Evolutionary conservation across 2,888 invertebrate species (phyloP).

Genomic region (Chelonus formosanus): DNA sequence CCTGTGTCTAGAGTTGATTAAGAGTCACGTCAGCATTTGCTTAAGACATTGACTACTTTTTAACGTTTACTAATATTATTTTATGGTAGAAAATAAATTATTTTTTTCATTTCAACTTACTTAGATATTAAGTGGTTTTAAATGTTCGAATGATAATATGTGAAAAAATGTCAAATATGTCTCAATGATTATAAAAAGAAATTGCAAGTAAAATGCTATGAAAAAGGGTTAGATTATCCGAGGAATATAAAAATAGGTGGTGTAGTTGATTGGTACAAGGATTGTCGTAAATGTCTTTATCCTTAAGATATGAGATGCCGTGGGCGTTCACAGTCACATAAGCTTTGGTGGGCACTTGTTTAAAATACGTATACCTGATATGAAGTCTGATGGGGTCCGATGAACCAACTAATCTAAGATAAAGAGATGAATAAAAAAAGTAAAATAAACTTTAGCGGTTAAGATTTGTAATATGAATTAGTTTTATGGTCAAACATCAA

Average conservation of each 20-base stretch:
- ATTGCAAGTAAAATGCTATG: conserved; percentile 13
- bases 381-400: conserved; percentile 4
- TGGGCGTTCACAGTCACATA: conserved; percentile 49
- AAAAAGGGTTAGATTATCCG: conserved; percentile 21
- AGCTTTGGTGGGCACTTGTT: conserved; percentile 50
- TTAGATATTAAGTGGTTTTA: too few species aligned
- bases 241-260: conserved; percentile 26
- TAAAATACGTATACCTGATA: conserved; percentile 51
- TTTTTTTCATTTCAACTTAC: too few species aligned
- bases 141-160: too few species aligned
- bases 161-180: too few species aligned
- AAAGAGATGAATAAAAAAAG: conserved; percentile 7
- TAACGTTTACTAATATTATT: neutral
- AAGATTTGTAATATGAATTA: too few species aligned
- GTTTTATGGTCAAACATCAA: too few species aligned
- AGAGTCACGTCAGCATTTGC: conserved; percentile 38
- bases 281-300: conserved; percentile 65
- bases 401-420: neutral
- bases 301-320: conserved; percentile 62
- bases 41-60: neutral
- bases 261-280: conserved; percentile 49
- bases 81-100: neutral
- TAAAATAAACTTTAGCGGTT: neutral
- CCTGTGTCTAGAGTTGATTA: conserved; percentile 46
- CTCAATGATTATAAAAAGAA: neutral